Evolutionary conservation across 2,113 vertebrate species (phyloP).

Genomic region (cattle (Bos taurus)): ARS-UCD2.0 NC_037341.1:45595501-45596000

Average conservation of each 20-base stretch:
- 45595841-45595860: not conserved
- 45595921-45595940: not conserved
- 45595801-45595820: not conserved
- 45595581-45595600: not conserved
- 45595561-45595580: rapidly evolving
- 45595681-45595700: not conserved
- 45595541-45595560: not conserved
- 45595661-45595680: not conserved
- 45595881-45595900: not conserved
- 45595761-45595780: not conserved
- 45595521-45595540: not conserved
- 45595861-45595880: not conserved
- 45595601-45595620: not conserved
- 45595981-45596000: no score
- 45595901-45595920: not conserved
- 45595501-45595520: not conserved
- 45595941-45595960: not conserved
- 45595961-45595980: not conserved
- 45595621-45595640: not conserved
- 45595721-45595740: not conserved
- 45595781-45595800: not conserved
- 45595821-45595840: not conserved
- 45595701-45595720: not conserved
- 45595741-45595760: not conserved
- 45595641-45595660: not conserved